Conservation (phyloP, 1,140 invertebrate genomes). For the Aphidius ervi region DNA sequence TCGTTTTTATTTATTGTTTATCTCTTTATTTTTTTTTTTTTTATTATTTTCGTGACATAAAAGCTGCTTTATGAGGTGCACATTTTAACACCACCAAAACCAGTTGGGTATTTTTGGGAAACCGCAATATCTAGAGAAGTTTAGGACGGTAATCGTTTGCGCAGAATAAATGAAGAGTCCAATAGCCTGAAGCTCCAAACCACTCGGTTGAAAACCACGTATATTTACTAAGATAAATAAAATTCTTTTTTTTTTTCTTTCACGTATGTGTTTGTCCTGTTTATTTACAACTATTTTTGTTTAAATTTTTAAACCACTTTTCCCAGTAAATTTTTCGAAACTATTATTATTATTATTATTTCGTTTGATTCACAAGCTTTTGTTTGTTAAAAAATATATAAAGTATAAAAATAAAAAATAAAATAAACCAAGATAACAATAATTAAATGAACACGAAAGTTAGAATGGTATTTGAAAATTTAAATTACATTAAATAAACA, state of each 20-base stretch:
- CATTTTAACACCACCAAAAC: conserved; percentile 3
- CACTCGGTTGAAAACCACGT: not conserved
- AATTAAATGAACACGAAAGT: no score
- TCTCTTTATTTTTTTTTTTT: conserved; percentile 12
- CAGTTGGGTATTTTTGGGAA: conserved; percentile 20
- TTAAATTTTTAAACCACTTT: no score
- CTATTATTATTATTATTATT: no score
- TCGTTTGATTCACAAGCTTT: no score
- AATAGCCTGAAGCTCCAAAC: not conserved
- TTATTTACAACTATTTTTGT: no score
- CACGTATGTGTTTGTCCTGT: no score
- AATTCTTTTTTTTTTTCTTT: not conserved
- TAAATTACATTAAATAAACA: no score
- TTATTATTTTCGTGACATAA: not conserved
- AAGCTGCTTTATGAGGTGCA: conserved; percentile 32
- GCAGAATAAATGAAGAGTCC: not conserved
- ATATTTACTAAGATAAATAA: conserved; percentile 3
- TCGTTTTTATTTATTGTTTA: conserved; percentile 2
- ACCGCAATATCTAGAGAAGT: conserved; percentile 32
- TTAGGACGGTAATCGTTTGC: conserved; percentile 30
- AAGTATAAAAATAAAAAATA: no score
- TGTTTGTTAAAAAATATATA: no score
- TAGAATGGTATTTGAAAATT: no score
- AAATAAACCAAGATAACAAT: no score
- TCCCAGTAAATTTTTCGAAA: no score